Evolutionary conservation across 2,888 invertebrate species (phyloP), one percentile per base, ranked within the genome.

Genomic region (Zeuzera pyrina): DNA sequence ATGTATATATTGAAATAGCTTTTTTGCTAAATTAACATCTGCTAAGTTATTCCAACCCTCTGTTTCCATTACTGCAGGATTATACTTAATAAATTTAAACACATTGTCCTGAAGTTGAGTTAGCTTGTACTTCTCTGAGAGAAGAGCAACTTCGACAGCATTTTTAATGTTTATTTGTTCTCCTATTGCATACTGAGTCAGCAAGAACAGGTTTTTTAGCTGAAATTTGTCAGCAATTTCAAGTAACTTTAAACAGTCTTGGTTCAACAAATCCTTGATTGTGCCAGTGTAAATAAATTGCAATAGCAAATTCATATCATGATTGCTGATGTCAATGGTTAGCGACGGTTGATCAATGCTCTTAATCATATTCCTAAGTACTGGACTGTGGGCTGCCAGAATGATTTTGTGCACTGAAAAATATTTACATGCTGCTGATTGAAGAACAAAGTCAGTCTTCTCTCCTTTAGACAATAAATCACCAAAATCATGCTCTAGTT

Each of bases 211-310:
- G 22, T 58, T 59, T 5, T 42, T 38, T 2, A 77, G 32, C 29
- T 72, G 43, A 34, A 67, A 72, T 39, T 52, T 65, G 3, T 58
- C 51, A 0, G 71, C 68, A 14, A 74, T 52, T 15, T 58, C 59
- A 5, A 73, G 37, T 5, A 79, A 40, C 35, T 59, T 58, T 3
- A 60, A 29, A 25, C 56, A 63, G 30, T 74, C 60, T 32, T 59
- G 49, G 6, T 62, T 54, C n/a, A 42, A 35, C 11, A 74, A 43
- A 34, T 71, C 52, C 37, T 52, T 52, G 10, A 79, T 55, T 2
- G 59, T 58, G 3, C 78, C 77, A 2, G 65, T 68, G 37, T 78
- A 76, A 11, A 81, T 43, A 41, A 69, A 78, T 33, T 72, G 52
- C 11, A 77, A 30, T 0, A 81, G 41, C n/a, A 71, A 31, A 29